Base-by-base conservation (phyloP, 2,888 invertebrate genomes). In the Adineta ricciae region DNA sequence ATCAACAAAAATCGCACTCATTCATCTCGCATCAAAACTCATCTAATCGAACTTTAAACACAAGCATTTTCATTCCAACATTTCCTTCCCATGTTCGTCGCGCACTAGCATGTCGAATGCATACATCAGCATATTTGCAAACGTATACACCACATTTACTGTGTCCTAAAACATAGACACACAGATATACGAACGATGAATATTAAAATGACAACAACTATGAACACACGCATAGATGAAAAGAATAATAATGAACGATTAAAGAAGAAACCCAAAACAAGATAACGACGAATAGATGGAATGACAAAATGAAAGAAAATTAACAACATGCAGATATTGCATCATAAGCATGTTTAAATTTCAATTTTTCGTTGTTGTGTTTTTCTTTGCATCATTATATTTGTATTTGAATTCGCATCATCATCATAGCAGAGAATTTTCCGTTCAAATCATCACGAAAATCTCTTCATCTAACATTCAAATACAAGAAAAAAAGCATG, bases 91-190 rank as follows among this genome's bases (percentile, higher is more conserved):
- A 56, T 38, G 78, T 83, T 52, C 83, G 56, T n/a, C 56, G 38
- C 9, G 72, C n/a, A 38, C 83, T 56, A 27, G 83, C 83, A 21
- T 64, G 83, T 85, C 52, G 83, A 21, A 85, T 36, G 32, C 83
- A 78, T 38, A 85, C 83, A 83, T 85, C 84, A 8, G 84, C 83
- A 36, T 85, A 85, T 83, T 83, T 85, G n/a, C 84, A 85, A 46
- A 85, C 52, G 49, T 85, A 85, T n/a, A 85, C 84, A 49, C 84
- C 84, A 36, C 83, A 85, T 83, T 85, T 85, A 41, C 84, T 85
- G 19, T 85, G 84, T 16, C 84, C 84, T 46, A 85, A 83, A n/a
- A 85, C 49, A 83, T 83, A 78, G 19, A 41, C 21, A 32, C 64
- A 64, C 46, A 46, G 5, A 46, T 46, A 46, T 19, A 64, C 64